These are phyloP conservation scores for Epinephelus cyanopodus DNA, from an alignment of 2,113 vertebrate species.

Conservation along the genomic window DNA sequence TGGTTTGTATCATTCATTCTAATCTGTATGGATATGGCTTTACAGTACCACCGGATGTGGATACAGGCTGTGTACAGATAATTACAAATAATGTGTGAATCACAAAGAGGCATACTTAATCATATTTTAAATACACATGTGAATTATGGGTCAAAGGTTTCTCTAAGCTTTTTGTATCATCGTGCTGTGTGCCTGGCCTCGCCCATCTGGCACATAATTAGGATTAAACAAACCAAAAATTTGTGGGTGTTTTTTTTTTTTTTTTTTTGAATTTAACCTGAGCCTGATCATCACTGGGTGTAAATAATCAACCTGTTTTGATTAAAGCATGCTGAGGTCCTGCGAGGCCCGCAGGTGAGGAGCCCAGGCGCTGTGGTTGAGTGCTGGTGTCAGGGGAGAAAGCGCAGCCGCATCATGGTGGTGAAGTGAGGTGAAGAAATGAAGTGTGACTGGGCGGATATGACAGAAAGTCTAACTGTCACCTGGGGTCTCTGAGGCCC, in stretches of 20 bases:
- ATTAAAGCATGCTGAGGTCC: conserved; percentile 24
- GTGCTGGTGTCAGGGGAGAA: conserved; percentile 40
- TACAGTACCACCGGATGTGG: not conserved
- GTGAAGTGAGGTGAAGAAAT: conserved; percentile 71
- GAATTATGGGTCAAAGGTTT: conserved; percentile 12
- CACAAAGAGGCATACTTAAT: not conserved
- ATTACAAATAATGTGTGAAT: conserved; percentile 1
- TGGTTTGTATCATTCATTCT: not conserved
- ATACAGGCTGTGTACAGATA: not conserved
- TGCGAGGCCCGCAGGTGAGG: conserved; percentile 47
- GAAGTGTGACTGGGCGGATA: conserved; percentile 76
- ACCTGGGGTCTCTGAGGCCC: conserved; percentile 73
- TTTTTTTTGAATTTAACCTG: not conserved
- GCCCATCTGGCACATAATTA: conserved; percentile 41
- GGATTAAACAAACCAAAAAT: conserved; percentile 53
- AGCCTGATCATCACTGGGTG: conserved; percentile 22
- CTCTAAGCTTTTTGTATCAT: conserved; percentile 11
- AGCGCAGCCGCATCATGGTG: conserved; percentile 16
- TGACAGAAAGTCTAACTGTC: conserved; percentile 79
- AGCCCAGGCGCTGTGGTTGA: conserved; percentile 34
- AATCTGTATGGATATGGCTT: not conserved
- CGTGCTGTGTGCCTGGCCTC: not conserved
- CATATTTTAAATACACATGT: not conserved
- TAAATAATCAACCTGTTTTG: conserved; percentile 32
- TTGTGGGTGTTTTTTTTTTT: not conserved